These are phyloP conservation scores for Neoniphon sammara DNA, from an alignment of 2,797 vertebrate genomes.

Conservation along the genomic window DNA sequence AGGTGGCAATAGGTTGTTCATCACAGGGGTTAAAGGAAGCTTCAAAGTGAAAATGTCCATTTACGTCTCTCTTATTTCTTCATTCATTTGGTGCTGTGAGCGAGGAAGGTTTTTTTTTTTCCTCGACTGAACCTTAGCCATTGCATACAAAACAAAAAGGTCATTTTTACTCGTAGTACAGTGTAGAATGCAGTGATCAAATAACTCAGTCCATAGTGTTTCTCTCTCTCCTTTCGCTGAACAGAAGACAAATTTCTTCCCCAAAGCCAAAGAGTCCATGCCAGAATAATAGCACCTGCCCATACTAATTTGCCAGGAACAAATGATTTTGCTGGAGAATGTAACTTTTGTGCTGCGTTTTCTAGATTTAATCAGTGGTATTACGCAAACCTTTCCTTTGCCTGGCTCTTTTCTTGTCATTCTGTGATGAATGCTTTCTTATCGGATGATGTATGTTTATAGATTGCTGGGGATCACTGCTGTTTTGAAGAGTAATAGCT, in stretches of 20 bases:
- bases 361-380: constrained; percentile 84
- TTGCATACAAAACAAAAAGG: constrained; percentile 72
- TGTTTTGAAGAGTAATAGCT: constrained; percentile 88
- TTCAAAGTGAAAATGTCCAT: constrained; percentile 62
- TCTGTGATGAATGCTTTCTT: constrained; percentile 88
- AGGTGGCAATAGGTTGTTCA: constrained; percentile 49
- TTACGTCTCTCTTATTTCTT: constrained; percentile 45
- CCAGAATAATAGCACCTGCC: constrained; percentile 78
- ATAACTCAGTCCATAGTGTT: constrained; percentile 69
- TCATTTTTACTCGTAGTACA: constrained; percentile 65
- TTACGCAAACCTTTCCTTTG: constrained; percentile 75
- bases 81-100: constrained; percentile 44
- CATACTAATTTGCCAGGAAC: constrained; percentile 76
- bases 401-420: constrained; percentile 66
- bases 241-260: constrained; percentile 68
- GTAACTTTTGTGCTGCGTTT: constrained; percentile 77
- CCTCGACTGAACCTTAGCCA: constrained; percentile 39
- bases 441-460: constrained; percentile 86
- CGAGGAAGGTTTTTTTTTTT: constrained; percentile 50
- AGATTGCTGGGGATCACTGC: constrained; percentile 86
- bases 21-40: constrained; percentile 51
- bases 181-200: constrained; percentile 65
- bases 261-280: constrained; percentile 71
- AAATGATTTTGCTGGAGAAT: constrained; percentile 84
- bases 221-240: constrained; percentile 63